Percentiles rank a stretch among this genome's conserved stretches.
phyloP scores from a whole-genome alignment of 2,888 invertebrate species.

The Schizotus pectinicornis region DNA sequence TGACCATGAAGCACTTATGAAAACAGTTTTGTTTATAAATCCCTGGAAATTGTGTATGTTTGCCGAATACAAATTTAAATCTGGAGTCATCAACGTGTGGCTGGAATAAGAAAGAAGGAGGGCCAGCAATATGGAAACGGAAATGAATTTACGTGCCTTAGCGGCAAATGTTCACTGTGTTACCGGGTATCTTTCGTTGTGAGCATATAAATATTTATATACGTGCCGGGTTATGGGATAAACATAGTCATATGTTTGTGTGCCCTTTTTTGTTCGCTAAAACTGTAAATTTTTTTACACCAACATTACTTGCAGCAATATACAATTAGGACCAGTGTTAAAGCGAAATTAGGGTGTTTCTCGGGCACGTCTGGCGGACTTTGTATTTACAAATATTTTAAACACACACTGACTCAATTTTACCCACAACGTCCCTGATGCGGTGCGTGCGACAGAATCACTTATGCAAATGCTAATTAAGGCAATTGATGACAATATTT shows the following conservation, averaged over 20 bases:
- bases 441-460: no score
- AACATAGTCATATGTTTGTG: constrained; percentile 14
- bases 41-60: background rate
- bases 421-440: no score
- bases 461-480: no score
- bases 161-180: constrained; percentile 28
- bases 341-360: no score
- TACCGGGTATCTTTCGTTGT: constrained; percentile 18
- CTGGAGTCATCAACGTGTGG: background rate
- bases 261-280: constrained; percentile 4
- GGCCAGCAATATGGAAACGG: constrained; percentile 24
- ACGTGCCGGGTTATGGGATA: constrained; percentile 7
- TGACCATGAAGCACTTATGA: background rate
- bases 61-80: constrained; percentile 7
- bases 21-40: background rate
- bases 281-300: background rate
- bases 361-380: no score
- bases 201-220: constrained; percentile 23
- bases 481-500: no score
- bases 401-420: no score
- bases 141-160: constrained; percentile 28
- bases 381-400: no score
- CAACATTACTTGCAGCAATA: no score
- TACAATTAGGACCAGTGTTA: no score
- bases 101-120: constrained; percentile 17